Conservation (phyloP, 1,140 invertebrate species). For the Bathynomus jamesi region DNA sequence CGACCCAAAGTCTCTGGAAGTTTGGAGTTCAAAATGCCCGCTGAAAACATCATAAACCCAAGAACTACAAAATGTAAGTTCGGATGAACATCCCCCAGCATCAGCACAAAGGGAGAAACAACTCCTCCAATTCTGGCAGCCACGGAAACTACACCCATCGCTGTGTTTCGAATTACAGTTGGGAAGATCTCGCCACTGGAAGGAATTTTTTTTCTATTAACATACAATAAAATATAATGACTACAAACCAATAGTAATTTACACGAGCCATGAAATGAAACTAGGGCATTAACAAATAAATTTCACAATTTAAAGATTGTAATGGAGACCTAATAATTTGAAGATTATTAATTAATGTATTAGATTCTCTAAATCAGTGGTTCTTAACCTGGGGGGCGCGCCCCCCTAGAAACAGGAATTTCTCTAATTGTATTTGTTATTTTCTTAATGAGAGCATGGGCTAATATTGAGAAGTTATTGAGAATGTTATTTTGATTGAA, state of each 20-base stretch:
- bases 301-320: neutral
- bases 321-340: too few relatives aligned
- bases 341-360: too few relatives aligned
- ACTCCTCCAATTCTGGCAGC: conserved; percentile 47
- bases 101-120: conserved; percentile 42
- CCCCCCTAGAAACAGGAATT: too few relatives aligned
- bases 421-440: too few relatives aligned
- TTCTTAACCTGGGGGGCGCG: too few relatives aligned
- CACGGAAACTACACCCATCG: conserved; percentile 64
- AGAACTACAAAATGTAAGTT: conserved; percentile 40
- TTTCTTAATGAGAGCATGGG: too few relatives aligned
- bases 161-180: conserved; percentile 72
- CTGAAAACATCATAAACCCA: conserved; percentile 38
- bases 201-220: neutral
- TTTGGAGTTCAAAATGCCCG: conserved; percentile 39
- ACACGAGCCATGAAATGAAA: neutral
- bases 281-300: neutral
- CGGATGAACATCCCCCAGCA: conserved; percentile 23
- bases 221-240: neutral
- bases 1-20: conserved; percentile 42
- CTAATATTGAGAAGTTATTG: too few relatives aligned
- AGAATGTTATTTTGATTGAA: too few relatives aligned
- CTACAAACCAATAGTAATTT: neutral
- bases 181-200: conserved; percentile 77
- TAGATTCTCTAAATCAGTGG: too few relatives aligned